Base-by-base conservation (phyloP, 2,797 vertebrate genomes). In the Iguana delicatissima region DNA sequence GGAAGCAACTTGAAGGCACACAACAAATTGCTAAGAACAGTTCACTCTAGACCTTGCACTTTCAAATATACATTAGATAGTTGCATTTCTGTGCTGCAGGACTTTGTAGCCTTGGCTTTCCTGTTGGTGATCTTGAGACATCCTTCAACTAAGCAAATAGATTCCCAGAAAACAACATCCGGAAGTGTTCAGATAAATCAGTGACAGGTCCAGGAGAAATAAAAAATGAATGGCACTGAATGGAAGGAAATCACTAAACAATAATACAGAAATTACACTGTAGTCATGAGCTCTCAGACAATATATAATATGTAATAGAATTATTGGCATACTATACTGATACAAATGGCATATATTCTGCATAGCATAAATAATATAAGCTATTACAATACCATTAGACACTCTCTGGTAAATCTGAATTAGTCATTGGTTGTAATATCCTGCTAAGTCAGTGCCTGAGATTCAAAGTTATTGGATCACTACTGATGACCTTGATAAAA, bases 171-270 rank as follows among this genome's bases (percentile, higher is more conserved):
- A 94, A 91, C 38, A 80, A 46, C 55, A 90, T 89, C 82, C 92
- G 89, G 89, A 95, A 94, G 89, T 16, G 52, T 80, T 91, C 87
- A 89, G 80, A 92, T 90, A 91, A 95, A 82, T 46, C 10, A 26
- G 35, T 91, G 84, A 93, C 67, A 94, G 64, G 91, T 90, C 32
- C 52, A 92, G 57, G 69, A 92, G 57, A 89, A 72, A 92, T 93
- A 93, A 94, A 93, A 95, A 91, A 90, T 77, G 86, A 35, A 83
- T 74, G 72, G 77, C 50, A 92, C 42, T 57, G 91, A 92, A 69
- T 77, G 85, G 26, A 95, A 81, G 92, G 92, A 86, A 77, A 84
- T 52, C 14, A 74, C 38, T 26, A 80, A 85, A 55, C 92, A 93
- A 94, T 46, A 91, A 87, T 22, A 55, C 32, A 79, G 92, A 94